Percentiles rank a stretch among this genome's conserved stretches.
Evolutionary conservation across 2,888 invertebrate genomes (phyloP).

Genomic region (Carpatolechia fugitivella): DNA sequence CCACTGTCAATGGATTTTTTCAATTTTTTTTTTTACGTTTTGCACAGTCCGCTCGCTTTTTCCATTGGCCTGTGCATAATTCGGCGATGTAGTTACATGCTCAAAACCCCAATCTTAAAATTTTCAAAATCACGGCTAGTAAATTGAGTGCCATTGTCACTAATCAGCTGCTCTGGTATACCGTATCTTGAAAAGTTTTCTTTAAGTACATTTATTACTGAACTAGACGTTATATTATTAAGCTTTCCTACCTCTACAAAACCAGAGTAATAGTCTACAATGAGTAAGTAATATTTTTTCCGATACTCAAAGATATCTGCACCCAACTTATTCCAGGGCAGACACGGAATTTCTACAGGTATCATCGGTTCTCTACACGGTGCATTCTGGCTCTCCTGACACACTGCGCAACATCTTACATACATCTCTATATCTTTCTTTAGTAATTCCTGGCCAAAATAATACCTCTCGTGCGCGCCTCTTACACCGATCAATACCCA

Average conservation of each 20-base stretch:
- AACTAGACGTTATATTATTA: not conserved
- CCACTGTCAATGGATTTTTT: not conserved
- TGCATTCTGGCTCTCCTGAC: not conserved
- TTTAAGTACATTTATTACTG: conserved; percentile 18
- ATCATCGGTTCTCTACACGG: conserved; percentile 18
- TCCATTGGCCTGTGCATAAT: conserved; percentile 8
- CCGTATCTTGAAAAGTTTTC: conserved; percentile 23
- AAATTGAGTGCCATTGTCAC: not conserved
- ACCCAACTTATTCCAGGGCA: conserved; percentile 25
- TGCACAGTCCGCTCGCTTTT: conserved; percentile 7
- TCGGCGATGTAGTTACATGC: conserved; percentile 1
- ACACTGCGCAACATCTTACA: not conserved
- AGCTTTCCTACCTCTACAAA: not conserved
- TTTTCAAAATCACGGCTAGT: not conserved
- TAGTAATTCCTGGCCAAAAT: conserved; percentile 17
- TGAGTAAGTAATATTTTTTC: conserved; percentile 20
- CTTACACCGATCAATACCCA: conserved; percentile 15
- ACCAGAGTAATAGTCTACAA: conserved; percentile 9
- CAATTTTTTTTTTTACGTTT: not conserved
- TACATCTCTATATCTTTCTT: not conserved
- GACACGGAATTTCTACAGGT: conserved; percentile 6
- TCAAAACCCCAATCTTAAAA: conserved; percentile 1
- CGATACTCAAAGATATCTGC: conserved; percentile 24
- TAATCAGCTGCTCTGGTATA: conserved; percentile 14
- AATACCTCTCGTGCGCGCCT: conserved; percentile 15